These are phyloP conservation scores for Lepetodrilus schrolli DNA, from an alignment of 2,888 invertebrate genomes.

Conservation along the genomic window DNA sequence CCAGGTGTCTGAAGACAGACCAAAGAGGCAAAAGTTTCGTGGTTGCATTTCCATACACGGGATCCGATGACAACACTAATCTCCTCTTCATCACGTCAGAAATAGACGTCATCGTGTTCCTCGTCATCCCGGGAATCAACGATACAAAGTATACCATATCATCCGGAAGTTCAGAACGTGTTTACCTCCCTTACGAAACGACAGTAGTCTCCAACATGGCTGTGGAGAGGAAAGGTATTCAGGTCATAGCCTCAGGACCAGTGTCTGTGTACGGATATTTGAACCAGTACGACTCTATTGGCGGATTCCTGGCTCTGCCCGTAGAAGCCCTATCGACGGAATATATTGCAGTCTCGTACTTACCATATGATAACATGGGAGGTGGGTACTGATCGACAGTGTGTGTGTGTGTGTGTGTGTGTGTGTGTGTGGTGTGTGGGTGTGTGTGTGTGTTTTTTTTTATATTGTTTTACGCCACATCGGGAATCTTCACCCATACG, in stretches of 20 bases:
- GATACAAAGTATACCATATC: background rate
- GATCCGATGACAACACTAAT: background rate
- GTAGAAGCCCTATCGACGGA: slow-evolving; percentile 47
- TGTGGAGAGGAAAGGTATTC: slow-evolving; percentile 3
- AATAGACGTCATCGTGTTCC: slow-evolving; percentile 12
- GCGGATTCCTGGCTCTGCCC: slow-evolving; percentile 51
- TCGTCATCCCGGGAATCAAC: background rate
- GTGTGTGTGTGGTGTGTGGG: no score
- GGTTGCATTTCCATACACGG: background rate
- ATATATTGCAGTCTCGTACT: slow-evolving; percentile 47
- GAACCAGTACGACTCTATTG: slow-evolving; percentile 47
- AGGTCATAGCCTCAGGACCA: slow-evolving; percentile 42
- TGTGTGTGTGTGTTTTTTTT: no score
- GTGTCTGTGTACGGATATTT: slow-evolving; percentile 50
- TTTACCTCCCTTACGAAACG: slow-evolving; percentile 1
- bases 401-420: no score
- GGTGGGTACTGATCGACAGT: background rate
- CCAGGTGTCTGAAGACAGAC: background rate
- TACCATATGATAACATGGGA: background rate
- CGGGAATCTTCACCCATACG: no score
- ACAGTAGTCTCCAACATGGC: slow-evolving; percentile 1
- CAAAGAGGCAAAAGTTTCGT: background rate
- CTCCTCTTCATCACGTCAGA: background rate
- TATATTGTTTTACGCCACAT: no score
- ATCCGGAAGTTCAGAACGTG: background rate